These are phyloP conservation scores for Zaprionus inermis DNA, from an alignment of 1,140 invertebrate genomes.

Conservation along the genomic window DNA sequence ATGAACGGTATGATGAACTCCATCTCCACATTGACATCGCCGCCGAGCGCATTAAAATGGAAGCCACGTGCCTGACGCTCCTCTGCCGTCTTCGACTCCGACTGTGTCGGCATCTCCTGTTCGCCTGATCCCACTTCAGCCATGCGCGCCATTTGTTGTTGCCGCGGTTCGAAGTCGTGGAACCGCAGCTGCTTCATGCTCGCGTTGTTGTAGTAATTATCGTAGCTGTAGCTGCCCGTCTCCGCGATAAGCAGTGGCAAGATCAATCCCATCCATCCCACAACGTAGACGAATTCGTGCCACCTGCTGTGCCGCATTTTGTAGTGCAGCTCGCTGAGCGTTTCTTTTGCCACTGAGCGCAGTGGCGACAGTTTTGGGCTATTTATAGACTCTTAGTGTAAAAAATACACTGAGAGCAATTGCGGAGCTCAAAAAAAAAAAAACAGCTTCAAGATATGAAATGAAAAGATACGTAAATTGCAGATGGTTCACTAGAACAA, in stretches of 20 bases:
- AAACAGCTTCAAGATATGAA: neutral
- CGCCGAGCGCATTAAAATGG: conserved; percentile 68
- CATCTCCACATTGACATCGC: conserved; percentile 72
- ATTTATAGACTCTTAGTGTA: conserved; percentile 10
- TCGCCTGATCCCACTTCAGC: neutral
- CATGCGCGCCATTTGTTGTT: conserved; percentile 9
- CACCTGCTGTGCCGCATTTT: conserved; percentile 51
- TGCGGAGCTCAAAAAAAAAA: neutral
- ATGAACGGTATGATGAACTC: conserved; percentile 76
- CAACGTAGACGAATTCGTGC: conserved; percentile 15
- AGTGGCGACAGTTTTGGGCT: neutral
- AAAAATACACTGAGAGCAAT: conserved; percentile 5
- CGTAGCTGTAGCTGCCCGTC: conserved; percentile 20
- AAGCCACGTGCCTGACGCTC: conserved; percentile 67
- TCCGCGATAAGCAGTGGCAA: conserved; percentile 13
- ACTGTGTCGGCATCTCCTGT: neutral
- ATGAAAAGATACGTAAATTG: neutral
- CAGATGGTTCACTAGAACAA: neutral
- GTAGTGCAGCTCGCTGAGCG: conserved; percentile 40
- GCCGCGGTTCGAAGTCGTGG: conserved; percentile 72
- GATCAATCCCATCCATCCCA: conserved; percentile 30
- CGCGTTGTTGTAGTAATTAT: conserved; percentile 48
- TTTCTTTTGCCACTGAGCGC: conserved; percentile 41
- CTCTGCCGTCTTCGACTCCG: neutral
- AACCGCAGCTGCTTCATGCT: conserved; percentile 60